Conservation (phyloP, 2,888 invertebrate species). For the Lepidocyrtoides sp. region DNA sequence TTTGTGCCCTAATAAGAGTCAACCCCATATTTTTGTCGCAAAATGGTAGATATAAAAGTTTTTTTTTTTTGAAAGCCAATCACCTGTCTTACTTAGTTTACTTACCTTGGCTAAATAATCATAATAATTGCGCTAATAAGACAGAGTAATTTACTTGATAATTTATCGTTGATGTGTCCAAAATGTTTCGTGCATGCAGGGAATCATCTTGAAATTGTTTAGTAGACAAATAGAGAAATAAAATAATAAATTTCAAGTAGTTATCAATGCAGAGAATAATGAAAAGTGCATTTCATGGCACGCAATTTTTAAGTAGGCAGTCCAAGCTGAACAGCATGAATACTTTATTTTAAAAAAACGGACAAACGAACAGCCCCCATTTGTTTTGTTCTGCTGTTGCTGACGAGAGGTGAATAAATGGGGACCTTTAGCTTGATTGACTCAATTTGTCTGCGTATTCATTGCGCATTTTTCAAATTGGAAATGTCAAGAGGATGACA, state of each 20-base stretch:
- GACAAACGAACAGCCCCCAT: slow-evolving; percentile 22
- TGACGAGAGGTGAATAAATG: background rate
- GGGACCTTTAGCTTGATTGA: slow-evolving; percentile 44
- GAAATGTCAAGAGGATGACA: slow-evolving; percentile 68
- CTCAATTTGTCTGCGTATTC: slow-evolving; percentile 57
- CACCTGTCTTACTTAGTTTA: slow-evolving; percentile 37
- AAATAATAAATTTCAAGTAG: slow-evolving; percentile 28
- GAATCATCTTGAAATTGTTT: background rate
- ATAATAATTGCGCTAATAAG: slow-evolving; percentile 12
- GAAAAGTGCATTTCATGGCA: background rate
- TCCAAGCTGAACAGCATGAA: background rate
- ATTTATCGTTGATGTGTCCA: slow-evolving; percentile 19
- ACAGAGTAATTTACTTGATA: slow-evolving; percentile 51
- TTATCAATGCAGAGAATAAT: background rate
- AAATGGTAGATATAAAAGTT: slow-evolving; percentile 18
- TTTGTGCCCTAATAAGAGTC: slow-evolving; percentile 68
- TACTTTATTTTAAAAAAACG: background rate
- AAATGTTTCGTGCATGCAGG: slow-evolving; percentile 3
- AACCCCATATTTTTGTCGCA: slow-evolving; percentile 72
- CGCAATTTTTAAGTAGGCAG: background rate
- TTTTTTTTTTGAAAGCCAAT: slow-evolving; percentile 24
- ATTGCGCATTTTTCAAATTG: slow-evolving; percentile 66
- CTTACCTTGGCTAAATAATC: background rate
- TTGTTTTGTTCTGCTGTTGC: background rate
- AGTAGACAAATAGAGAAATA: slow-evolving; percentile 19